Percentiles rank a stretch among this genome's conserved stretches.
These are phyloP conservation scores for Sylvicola cinctus DNA, from an alignment of 2,888 invertebrate species.

Conservation along the genomic window DNA sequence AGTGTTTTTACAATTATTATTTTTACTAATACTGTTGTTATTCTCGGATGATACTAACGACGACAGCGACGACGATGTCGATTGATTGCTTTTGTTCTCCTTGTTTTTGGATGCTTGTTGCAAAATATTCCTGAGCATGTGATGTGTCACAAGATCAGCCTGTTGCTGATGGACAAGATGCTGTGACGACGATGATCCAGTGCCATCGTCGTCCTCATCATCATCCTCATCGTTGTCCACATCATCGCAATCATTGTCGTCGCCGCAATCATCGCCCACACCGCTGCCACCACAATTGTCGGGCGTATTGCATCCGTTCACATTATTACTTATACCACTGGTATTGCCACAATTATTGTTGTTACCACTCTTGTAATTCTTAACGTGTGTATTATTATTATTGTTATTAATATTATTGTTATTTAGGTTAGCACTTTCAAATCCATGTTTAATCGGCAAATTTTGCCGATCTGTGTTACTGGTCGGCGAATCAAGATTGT, in stretches of 20 bases:
- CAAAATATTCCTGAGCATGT: conserved; percentile 76
- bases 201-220: conserved; percentile 18
- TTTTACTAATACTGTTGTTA: conserved; percentile 21
- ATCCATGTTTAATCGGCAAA: conserved; percentile 11
- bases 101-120: conserved; percentile 58
- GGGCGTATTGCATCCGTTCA: conserved; percentile 14
- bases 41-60: conserved; percentile 20
- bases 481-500: conserved; percentile 9
- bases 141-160: conserved; percentile 47
- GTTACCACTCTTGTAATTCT: no score
- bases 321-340: conserved; percentile 9
- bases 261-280: conserved; percentile 23
- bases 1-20: conserved; percentile 4
- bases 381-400: conserved; percentile 2
- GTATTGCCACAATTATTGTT: conserved; percentile 13
- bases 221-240: no score
- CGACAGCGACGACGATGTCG: conserved; percentile 27
- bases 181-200: conserved; percentile 13
- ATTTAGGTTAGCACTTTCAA: conserved; percentile 4
- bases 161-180: conserved; percentile 15
- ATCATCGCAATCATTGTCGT: conserved; percentile 16
- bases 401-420: no score
- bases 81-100: conserved; percentile 33
- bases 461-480: neutral
- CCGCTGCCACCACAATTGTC: conserved; percentile 22